phyloP scores from a whole-genome alignment of 2,797 vertebrate species.

The Schizothorax lantsangensis region DNA sequence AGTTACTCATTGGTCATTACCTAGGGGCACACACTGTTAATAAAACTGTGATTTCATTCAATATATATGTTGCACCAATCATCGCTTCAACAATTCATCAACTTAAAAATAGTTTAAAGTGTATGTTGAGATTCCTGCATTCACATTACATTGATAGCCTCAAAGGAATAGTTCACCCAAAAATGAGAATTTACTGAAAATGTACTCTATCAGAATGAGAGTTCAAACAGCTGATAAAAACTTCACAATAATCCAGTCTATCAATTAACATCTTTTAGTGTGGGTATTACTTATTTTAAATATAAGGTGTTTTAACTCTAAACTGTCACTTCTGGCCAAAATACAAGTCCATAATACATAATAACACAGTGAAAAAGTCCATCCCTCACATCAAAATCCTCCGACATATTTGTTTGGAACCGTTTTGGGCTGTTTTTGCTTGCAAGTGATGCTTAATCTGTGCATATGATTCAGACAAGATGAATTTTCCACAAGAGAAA shows the following conservation, averaged over 20 bases:
- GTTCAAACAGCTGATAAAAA: no score
- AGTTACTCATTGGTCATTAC: not conserved
- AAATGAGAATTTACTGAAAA: not conserved
- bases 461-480: not conserved
- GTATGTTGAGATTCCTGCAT: not conserved
- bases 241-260: not conserved
- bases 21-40: not conserved
- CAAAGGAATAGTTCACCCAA: no score
- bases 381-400: not conserved
- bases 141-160: not conserved
- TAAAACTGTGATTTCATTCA: not conserved
- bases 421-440: not conserved
- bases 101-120: not conserved
- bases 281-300: no score
- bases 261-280: not conserved
- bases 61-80: not conserved
- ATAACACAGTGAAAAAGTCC: not conserved
- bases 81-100: not conserved
- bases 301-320: not conserved
- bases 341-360: not conserved
- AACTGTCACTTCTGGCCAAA: not conserved
- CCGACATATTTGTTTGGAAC: not conserved
- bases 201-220: not conserved
- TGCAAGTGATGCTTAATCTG: not conserved
- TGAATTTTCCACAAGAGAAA: not conserved